Conservation (phyloP, 2,113 vertebrate species). For the Oryzias melastigma region DNA sequence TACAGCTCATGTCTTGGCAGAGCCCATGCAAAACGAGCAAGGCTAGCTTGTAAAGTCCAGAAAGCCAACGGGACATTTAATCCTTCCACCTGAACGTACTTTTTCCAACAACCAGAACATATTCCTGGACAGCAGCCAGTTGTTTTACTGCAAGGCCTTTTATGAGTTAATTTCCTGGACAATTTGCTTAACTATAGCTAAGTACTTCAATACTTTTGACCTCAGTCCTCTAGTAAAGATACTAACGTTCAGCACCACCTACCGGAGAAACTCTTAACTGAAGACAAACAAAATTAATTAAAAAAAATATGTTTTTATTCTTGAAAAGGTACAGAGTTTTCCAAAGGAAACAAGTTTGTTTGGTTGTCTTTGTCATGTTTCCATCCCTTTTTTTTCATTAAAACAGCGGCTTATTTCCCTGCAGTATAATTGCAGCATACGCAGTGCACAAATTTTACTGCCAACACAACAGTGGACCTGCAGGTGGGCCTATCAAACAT, state of each 20-base stretch:
- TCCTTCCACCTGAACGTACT: constrained; percentile 43
- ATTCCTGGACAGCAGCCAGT: constrained; percentile 26
- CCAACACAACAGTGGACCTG: constrained; percentile 59
- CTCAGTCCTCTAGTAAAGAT: constrained; percentile 5
- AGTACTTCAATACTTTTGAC: constrained; percentile 32
- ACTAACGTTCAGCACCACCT: constrained; percentile 55
- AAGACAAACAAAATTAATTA: constrained; percentile 10
- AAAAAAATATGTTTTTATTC: constrained; percentile 10
- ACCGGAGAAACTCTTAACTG: constrained; percentile 40
- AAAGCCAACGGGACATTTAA: constrained; percentile 55
- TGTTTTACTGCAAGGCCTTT: constrained; percentile 37
- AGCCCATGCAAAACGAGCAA: constrained; percentile 44
- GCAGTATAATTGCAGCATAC: constrained; percentile 70
- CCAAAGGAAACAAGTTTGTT: constrained; percentile 53
- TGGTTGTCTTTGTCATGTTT: constrained; percentile 56
- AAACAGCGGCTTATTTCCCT: constrained; percentile 70
- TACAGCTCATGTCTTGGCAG: constrained; percentile 54
- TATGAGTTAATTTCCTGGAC: constrained; percentile 59
- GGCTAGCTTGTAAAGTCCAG: constrained; percentile 67
- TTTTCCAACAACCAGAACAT: constrained; percentile 29
- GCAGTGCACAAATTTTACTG: constrained; percentile 69
- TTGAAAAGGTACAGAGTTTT: constrained; percentile 19
- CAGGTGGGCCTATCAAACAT: constrained; percentile 76
- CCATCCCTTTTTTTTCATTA: constrained; percentile 56
- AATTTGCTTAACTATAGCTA: constrained; percentile 32